phyloP scores from a whole-genome alignment of 2,113 vertebrate species.

The Anthoscopus minutus region DNA sequence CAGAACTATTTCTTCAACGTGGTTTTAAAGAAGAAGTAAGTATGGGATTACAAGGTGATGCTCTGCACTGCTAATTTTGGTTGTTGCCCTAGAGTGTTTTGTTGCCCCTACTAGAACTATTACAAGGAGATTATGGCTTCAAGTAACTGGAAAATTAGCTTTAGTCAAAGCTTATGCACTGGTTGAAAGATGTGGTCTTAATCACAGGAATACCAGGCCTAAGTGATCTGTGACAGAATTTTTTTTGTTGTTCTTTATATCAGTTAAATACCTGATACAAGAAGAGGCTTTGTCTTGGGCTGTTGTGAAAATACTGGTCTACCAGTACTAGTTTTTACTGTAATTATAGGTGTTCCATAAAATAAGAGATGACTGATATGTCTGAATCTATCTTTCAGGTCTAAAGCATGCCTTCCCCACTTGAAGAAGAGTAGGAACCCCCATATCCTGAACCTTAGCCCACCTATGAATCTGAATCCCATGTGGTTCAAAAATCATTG shows the following conservation, averaged over 20 bases:
- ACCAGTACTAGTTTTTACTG: background rate
- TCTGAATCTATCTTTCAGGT: slow-evolving; percentile 71
- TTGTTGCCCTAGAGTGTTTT: background rate
- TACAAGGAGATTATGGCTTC: background rate
- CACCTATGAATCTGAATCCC: slow-evolving; percentile 92
- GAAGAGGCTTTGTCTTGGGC: background rate
- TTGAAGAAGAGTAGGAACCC: slow-evolving; percentile 85
- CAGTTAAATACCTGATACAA: background rate
- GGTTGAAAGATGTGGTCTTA: background rate
- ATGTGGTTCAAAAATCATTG: slow-evolving; percentile 96
- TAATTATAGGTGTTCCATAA: background rate
- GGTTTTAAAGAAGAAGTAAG: background rate
- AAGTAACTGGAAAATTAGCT: background rate
- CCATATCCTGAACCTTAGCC: slow-evolving; percentile 94
- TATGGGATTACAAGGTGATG: background rate
- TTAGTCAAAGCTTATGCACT: background rate
- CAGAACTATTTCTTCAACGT: background rate
- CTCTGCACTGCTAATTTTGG: background rate
- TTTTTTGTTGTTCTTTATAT: background rate
- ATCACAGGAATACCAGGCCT: background rate
- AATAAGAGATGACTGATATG: background rate
- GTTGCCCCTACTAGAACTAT: background rate
- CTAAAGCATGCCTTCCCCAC: slow-evolving; percentile 90
- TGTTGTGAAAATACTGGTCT: background rate
- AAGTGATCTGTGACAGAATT: background rate